Base-by-base conservation (phyloP, 2,113 vertebrate genomes). In the Piprites chloris region DNA sequence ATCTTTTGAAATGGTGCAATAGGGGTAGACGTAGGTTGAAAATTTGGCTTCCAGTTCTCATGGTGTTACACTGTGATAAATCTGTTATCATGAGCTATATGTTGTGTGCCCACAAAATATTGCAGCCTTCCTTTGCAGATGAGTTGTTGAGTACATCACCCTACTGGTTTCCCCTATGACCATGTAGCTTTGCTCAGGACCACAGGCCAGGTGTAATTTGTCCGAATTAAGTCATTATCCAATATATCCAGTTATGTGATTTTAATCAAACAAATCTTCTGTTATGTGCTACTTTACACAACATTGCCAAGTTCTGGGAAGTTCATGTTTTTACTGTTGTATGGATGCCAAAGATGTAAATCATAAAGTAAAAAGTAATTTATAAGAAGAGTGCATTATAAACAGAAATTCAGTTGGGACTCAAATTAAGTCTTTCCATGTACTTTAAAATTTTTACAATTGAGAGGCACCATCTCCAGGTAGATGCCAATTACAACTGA, bases 161-260 rank as follows among this genome's bases (percentile, higher is more conserved):
- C 14, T 0, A 0, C 3, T 71, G 55, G 81, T 22, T 19, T 67
- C 22, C 5, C 12, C 28, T 41, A 39, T 0, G 0, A 58, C 11
- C 0, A 0, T 7, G 7, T 5, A 58, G 59, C 24, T 91, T 84
- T 62, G 19, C 80, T 71, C 23, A 81, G 28, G 18, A 78, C 28
- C 53, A 47, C 16, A 83, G 22, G 8, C 11, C 4, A 16, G 21
- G 30, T 0, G 0, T 21, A 35, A 62, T 46, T 22, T 37, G 2
- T 27, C 22, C 49, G 39, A 89, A 87, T 21, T 53, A 81, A 71
- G 16, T 20, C 2, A 23, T 73, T 86, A 46, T 27, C 44, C 69
- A 39, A 30, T 50, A 33, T 19, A 41, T 21, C 4, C 20, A 58
- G 12, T 23, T 32, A 21, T 58, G 50, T 39, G 22, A 42, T 52